Percentiles rank a stretch among this genome's conserved stretches.
phyloP scores from a whole-genome alignment of 2,888 invertebrate species.

The Prionchulus punctatus region DNA sequence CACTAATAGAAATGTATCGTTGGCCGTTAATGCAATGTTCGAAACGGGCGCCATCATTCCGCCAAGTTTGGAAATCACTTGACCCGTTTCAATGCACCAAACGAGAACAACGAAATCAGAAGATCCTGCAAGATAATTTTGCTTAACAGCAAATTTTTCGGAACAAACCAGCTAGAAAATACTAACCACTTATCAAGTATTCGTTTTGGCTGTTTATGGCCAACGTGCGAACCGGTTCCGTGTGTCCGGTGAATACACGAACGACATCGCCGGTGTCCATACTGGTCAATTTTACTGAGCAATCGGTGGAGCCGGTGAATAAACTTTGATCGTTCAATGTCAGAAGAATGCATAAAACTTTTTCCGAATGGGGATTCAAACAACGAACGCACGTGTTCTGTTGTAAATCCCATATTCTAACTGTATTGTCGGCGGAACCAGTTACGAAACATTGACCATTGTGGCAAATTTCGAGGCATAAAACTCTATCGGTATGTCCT shows the following conservation, averaged over 20 bases:
- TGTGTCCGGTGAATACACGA: conserved; percentile 65
- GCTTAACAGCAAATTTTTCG: too few relatives aligned
- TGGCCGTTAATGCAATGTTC: conserved; percentile 61
- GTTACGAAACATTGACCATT: conserved; percentile 22
- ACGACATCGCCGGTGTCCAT: conserved; percentile 40
- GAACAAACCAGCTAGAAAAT: too few relatives aligned
- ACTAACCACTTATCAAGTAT: conserved; percentile 58
- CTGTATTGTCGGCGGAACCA: conserved; percentile 20
- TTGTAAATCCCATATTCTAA: conserved; percentile 23
- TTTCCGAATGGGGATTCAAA: conserved; percentile 59
- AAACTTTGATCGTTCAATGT: conserved; percentile 56
- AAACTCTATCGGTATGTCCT: conserved; percentile 24
- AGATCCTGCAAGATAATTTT: too few relatives aligned
- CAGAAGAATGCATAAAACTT: conserved; percentile 62
- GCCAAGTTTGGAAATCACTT: conserved; percentile 21
- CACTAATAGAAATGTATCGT: conserved; percentile 71
- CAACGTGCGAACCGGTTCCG: conserved; percentile 67
- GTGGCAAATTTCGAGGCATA: conserved; percentile 18
- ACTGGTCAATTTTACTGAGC: conserved; percentile 22
- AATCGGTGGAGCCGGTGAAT: conserved; percentile 54
- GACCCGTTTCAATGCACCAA: conserved; percentile 32
- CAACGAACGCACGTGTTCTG: conserved; percentile 7
- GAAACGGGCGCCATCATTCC: conserved; percentile 53
- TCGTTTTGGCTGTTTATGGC: conserved; percentile 64
- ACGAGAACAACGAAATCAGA: conserved; percentile 36